phyloP scores from a whole-genome alignment of 1,140 invertebrate genomes.

The Drosophila nigrodunni region DNA sequence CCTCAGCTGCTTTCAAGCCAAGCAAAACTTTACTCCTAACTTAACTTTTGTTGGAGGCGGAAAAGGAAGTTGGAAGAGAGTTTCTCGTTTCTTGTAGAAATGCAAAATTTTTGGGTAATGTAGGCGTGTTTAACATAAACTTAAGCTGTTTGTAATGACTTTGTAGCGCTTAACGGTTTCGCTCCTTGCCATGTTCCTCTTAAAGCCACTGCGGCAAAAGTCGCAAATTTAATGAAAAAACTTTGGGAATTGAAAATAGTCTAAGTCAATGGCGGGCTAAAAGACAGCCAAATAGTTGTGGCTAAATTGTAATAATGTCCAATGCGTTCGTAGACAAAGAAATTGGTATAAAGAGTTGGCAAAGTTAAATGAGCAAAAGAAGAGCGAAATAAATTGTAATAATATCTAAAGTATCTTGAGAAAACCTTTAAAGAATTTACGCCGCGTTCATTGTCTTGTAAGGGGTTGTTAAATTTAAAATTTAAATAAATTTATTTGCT shows the following conservation, averaged over 20 bases:
- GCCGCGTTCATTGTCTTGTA: too few species aligned
- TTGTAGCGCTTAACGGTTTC: slow-evolving; percentile 51
- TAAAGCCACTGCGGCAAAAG: slow-evolving; percentile 42
- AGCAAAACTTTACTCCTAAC: slow-evolving; percentile 49
- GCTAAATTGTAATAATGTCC: slow-evolving; percentile 11
- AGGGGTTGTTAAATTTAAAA: too few species aligned
- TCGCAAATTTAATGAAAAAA: slow-evolving; percentile 72
- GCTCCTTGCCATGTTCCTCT: slow-evolving; percentile 3
- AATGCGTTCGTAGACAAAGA: slow-evolving; percentile 2
- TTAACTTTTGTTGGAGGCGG: neutral
- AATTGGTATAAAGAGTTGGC: neutral
- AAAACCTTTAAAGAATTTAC: neutral
- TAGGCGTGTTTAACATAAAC: slow-evolving; percentile 79
- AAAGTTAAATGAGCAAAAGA: neutral
- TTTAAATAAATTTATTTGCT: too few species aligned
- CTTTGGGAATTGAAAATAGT: slow-evolving; percentile 38
- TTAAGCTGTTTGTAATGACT: slow-evolving; percentile 81
- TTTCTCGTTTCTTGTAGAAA: slow-evolving; percentile 47
- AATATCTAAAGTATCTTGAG: neutral
- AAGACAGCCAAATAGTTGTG: slow-evolving; percentile 10
- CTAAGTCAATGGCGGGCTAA: slow-evolving; percentile 27
- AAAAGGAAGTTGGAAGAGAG: too few species aligned
- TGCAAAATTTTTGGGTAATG: slow-evolving; percentile 77
- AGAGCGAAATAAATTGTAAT: neutral
- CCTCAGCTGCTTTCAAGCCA: slow-evolving; percentile 23